phyloP scores from a whole-genome alignment of 2,888 invertebrate species.

The Eristalis intricaria region DNA sequence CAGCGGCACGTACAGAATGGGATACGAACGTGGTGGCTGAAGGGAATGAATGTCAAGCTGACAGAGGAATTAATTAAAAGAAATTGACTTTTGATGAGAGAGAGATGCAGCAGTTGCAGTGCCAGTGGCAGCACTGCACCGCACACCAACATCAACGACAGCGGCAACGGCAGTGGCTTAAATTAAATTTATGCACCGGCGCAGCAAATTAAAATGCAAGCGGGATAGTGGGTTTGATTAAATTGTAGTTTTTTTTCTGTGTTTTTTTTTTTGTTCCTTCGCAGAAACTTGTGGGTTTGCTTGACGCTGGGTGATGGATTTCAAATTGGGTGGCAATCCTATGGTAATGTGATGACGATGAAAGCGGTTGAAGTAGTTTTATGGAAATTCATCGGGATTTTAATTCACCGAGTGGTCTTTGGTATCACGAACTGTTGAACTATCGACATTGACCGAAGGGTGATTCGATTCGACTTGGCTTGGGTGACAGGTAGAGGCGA shows the following conservation, averaged over 20 bases:
- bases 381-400: not conserved
- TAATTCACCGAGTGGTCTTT: not conserved
- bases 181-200: conserved; percentile 65
- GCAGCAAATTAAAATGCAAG: conserved; percentile 70
- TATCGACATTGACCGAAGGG: not conserved
- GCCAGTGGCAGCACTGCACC: not conserved
- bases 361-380: not conserved
- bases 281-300: conserved; percentile 11
- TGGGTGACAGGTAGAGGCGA: too few relatives aligned
- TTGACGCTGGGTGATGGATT: conserved; percentile 10
- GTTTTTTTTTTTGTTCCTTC: not conserved
- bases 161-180: conserved; percentile 26
- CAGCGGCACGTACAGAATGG: conserved; percentile 36
- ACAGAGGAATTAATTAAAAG: conserved; percentile 71
- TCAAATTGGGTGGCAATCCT: conserved; percentile 25
- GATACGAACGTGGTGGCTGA: conserved; percentile 51
- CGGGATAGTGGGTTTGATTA: conserved; percentile 61
- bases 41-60: conserved; percentile 64
- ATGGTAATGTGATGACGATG: not conserved
- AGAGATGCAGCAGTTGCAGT: conserved; percentile 27
- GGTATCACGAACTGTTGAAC: not conserved
- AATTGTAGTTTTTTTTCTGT: conserved; percentile 47
- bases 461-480: not conserved
- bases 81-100: conserved; percentile 46
- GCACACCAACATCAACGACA: too few relatives aligned